A percentile compares a stretch with the other conserved stretches of the same genome.
Conservation (phyloP, 2,888 invertebrate species). For the Boloria euphrosyne region DNA sequence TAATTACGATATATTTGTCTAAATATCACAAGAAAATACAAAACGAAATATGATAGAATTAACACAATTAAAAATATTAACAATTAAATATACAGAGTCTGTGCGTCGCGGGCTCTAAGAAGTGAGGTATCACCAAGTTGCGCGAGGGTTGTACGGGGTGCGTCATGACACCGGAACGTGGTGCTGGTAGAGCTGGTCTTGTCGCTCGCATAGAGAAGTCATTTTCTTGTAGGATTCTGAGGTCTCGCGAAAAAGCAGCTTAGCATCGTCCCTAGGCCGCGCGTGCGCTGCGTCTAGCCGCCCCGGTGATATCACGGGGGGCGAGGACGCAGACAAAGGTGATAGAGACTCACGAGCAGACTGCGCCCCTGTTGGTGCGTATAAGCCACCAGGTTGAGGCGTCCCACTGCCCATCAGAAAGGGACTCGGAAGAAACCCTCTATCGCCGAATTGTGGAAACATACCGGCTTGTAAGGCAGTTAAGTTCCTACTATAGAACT, state of each 20-base stretch:
- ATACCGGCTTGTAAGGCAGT: conserved; percentile 71
- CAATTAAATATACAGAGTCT: conserved; percentile 78
- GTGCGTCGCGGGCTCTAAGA: conserved; percentile 53
- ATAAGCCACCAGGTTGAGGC: conserved; percentile 63
- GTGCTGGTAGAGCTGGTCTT: conserved; percentile 80
- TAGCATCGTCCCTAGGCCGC: conserved; percentile 70
- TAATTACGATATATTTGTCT: conserved; percentile 79
- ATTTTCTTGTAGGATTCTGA: conserved; percentile 79
- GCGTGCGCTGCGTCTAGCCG: conserved; percentile 73
- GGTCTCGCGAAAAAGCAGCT: conserved; percentile 81
- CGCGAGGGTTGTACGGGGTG: conserved; percentile 61
- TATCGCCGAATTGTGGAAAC: conserved; percentile 70
- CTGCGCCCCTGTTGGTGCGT: conserved; percentile 69
- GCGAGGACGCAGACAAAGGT: conserved; percentile 75
- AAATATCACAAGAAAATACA: conserved; percentile 83
- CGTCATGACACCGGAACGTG: conserved; percentile 82
- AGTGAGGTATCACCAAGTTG: conserved; percentile 71
- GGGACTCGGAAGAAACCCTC: conserved; percentile 71
- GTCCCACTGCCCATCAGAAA: conserved; percentile 72
- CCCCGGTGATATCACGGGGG: conserved; percentile 75
- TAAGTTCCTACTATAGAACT: conserved; percentile 75
- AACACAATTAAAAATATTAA: conserved; percentile 81
- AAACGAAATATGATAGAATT: conserved; percentile 81
- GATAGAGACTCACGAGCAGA: conserved; percentile 73
- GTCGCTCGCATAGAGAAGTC: conserved; percentile 79